phyloP scores from a whole-genome alignment of 2,113 vertebrate genomes.

The Zapornia atra region DNA sequence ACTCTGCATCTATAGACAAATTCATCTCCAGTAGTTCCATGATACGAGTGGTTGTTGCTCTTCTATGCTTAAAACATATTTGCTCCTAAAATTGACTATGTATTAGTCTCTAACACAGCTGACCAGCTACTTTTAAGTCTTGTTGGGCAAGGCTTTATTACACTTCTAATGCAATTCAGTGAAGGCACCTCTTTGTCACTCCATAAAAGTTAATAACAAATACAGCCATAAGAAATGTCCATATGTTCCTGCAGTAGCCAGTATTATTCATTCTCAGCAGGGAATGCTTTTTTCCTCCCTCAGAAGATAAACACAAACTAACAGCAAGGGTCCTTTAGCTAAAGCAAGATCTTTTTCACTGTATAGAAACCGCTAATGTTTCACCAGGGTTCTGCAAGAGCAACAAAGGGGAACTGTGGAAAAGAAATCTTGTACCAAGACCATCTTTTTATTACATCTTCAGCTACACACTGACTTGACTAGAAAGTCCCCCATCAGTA shows the following conservation, averaged over 20 bases:
- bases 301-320: neutral
- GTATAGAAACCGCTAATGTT: neutral
- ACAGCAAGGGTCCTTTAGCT: neutral
- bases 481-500: neutral
- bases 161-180: neutral
- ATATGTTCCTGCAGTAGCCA: neutral
- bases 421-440: neutral
- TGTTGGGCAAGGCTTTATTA: neutral
- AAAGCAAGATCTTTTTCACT: neutral
- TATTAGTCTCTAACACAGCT: neutral
- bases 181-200: conserved; percentile 17
- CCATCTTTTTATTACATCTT: neutral
- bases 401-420: neutral
- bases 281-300: neutral
- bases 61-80: neutral
- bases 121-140: neutral
- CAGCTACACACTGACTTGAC: neutral
- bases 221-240: neutral
- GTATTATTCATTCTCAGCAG: neutral
- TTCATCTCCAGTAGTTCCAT: neutral
- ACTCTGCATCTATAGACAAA: neutral
- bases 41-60: neutral
- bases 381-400: neutral
- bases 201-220: conserved; percentile 11
- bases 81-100: neutral